Evolutionary conservation across 1,140 invertebrate genomes (phyloP).

Genomic region (Papilio aristodemus): DNA sequence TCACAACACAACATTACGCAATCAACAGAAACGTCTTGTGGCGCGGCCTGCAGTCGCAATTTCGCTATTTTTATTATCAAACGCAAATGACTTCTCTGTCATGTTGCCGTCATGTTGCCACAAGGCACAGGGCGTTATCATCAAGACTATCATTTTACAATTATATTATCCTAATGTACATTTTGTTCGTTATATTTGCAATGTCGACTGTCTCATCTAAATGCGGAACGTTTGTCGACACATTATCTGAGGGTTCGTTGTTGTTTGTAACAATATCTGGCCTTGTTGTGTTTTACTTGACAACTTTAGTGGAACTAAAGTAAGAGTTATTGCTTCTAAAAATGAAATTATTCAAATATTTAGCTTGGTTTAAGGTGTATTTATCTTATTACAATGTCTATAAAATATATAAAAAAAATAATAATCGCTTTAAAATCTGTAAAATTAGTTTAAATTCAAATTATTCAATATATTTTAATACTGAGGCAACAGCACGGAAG

Average conservation of each 20-base stretch:
- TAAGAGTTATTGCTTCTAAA: not conserved
- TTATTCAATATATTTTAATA: no score
- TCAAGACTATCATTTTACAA: slow-evolving; percentile 27
- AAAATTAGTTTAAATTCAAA: no score
- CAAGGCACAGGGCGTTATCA: slow-evolving; percentile 19
- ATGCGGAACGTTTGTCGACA: slow-evolving; percentile 21
- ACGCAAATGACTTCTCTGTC: not conserved
- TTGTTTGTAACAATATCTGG: not conserved
- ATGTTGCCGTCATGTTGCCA: no score
- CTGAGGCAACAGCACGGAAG: no score
- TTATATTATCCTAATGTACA: slow-evolving; percentile 30
- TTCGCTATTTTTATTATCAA: slow-evolving; percentile 20
- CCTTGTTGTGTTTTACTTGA: not conserved
- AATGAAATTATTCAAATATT: not conserved
- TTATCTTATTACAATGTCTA: no score
- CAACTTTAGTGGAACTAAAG: not conserved
- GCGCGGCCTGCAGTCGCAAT: not conserved
- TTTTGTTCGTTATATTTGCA: slow-evolving; percentile 26
- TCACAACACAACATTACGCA: not conserved
- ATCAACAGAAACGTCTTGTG: not conserved
- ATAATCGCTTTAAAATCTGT: no score
- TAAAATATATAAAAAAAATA: no score
- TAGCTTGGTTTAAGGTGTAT: not conserved
- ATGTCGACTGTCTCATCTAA: slow-evolving; percentile 26
- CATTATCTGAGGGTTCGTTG: not conserved